Percentiles rank a stretch among this genome's conserved stretches.
Conservation (phyloP, 2,888 invertebrate genomes). For the Portevinia maculata region DNA sequence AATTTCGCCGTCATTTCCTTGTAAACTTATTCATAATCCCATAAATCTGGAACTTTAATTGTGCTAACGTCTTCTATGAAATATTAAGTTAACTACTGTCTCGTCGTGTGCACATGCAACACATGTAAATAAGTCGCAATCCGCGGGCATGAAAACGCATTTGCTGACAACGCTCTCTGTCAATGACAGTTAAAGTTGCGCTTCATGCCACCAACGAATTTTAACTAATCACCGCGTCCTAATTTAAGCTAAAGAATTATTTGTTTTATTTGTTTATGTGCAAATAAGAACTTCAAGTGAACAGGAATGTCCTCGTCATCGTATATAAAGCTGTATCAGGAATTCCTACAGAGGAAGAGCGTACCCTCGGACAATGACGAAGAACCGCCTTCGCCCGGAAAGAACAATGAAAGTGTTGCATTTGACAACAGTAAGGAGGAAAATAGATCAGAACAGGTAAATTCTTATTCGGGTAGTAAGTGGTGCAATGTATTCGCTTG, state of each 20-base stretch:
- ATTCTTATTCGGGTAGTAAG: not conserved
- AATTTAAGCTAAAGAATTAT: not conserved
- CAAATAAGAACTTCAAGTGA: slow-evolving; percentile 10
- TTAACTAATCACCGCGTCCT: not conserved
- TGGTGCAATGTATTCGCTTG: not conserved
- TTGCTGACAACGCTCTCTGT: slow-evolving; percentile 6
- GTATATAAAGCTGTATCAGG: slow-evolving; percentile 77
- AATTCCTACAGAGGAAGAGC: slow-evolving; percentile 76
- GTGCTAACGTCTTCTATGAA: not conserved
- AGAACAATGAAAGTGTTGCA: not conserved
- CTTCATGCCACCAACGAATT: not conserved
- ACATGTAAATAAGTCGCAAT: not conserved
- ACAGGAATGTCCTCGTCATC: slow-evolving; percentile 70
- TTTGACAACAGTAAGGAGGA: slow-evolving; percentile 6
- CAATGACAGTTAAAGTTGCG: slow-evolving; percentile 39
- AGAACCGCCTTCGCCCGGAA: slow-evolving; percentile 5
- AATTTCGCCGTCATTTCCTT: slow-evolving; percentile 1
- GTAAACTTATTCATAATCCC: not conserved
- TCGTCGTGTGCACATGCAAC: not conserved
- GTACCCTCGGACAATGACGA: slow-evolving; percentile 1
- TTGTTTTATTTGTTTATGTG: not conserved
- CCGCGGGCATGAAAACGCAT: slow-evolving; percentile 27
- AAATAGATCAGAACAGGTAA: slow-evolving; percentile 10
- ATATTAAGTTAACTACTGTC: not conserved
- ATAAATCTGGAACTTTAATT: not conserved